Conservation (phyloP, 1,140 invertebrate species). For the Dryas iulia region DNA sequence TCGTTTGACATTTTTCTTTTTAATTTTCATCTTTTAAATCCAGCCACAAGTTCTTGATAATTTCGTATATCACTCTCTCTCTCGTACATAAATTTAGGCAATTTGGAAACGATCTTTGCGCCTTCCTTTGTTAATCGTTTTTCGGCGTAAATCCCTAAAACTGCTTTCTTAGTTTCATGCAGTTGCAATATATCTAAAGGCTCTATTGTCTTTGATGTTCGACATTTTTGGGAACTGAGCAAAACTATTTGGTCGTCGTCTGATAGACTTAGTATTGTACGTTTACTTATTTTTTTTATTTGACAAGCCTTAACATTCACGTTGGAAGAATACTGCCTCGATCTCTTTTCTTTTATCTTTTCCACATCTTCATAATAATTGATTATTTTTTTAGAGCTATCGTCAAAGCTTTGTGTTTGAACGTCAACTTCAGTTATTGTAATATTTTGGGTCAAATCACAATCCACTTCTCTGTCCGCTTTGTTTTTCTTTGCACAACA, state of each 20-base stretch:
- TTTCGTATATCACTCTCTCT: conserved; percentile 45
- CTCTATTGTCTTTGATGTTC: neutral
- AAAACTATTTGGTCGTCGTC: conserved; percentile 40
- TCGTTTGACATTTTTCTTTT: neutral
- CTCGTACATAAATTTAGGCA: conserved; percentile 53
- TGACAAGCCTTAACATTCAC: conserved; percentile 4
- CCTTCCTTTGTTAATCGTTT: conserved; percentile 37
- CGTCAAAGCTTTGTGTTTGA: conserved; percentile 39
- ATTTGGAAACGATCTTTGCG: conserved; percentile 42
- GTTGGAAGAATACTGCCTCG: neutral
- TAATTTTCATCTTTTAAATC: conserved; percentile 5
- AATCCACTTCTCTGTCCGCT: conserved; percentile 40
- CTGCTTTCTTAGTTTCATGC: conserved; percentile 63
- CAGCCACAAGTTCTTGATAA: conserved; percentile 25
- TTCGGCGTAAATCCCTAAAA: conserved; percentile 61
- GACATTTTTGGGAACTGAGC: conserved; percentile 22
- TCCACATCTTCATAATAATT: neutral
- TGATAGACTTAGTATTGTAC: conserved; percentile 33
- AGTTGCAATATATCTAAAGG: conserved; percentile 51
- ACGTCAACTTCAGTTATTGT: conserved; percentile 36
- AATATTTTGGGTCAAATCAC: conserved; percentile 34
- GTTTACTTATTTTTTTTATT: conserved; percentile 30
- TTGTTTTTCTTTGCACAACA: conserved; percentile 33
- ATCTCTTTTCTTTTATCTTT: conserved; percentile 4
- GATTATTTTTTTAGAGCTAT: neutral